Percentiles rank a stretch among this genome's conserved stretches.
Evolutionary conservation across 2,888 invertebrate genomes (phyloP).

Genomic region (Eupsilia transversa): DNA sequence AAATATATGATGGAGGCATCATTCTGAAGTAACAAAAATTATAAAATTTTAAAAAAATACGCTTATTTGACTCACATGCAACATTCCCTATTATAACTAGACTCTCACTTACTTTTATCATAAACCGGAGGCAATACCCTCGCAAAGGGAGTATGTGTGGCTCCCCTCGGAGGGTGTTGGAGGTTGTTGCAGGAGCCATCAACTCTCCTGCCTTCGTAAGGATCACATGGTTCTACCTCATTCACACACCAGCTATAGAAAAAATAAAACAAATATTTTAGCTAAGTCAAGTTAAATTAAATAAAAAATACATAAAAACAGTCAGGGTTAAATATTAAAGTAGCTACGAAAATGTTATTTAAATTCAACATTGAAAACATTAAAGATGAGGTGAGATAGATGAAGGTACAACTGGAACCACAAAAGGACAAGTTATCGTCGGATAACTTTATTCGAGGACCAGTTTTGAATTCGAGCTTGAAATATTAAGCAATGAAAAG

Average conservation of each 20-base stretch:
- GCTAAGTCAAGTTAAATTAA: too few species aligned
- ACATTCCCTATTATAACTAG: neutral
- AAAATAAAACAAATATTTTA: neutral
- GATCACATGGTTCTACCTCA: conserved; percentile 77
- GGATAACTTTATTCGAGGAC: neutral
- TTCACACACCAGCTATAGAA: conserved; percentile 78
- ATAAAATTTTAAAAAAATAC: too few species aligned
- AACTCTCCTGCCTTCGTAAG: conserved; percentile 76
- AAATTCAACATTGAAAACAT: neutral
- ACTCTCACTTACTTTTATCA: conserved; percentile 70
- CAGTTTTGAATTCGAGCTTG: neutral
- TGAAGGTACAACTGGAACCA: too few species aligned
- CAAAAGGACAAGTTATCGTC: too few species aligned
- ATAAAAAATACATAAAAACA: neutral
- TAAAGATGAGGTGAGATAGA: neutral
- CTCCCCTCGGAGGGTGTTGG: conserved; percentile 74
- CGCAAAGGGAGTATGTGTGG: conserved; percentile 76
- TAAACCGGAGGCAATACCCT: conserved; percentile 78
- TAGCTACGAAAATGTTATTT: neutral
- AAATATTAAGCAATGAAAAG: neutral
- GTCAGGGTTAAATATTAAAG: neutral
- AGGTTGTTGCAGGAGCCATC: conserved; percentile 84
- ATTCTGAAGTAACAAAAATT: too few species aligned
- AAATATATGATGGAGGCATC: too few species aligned
- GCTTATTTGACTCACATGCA: too few species aligned